Evolutionary conservation across 2,888 invertebrate species (phyloP).

Genomic region (Meloe dianella): DNA sequence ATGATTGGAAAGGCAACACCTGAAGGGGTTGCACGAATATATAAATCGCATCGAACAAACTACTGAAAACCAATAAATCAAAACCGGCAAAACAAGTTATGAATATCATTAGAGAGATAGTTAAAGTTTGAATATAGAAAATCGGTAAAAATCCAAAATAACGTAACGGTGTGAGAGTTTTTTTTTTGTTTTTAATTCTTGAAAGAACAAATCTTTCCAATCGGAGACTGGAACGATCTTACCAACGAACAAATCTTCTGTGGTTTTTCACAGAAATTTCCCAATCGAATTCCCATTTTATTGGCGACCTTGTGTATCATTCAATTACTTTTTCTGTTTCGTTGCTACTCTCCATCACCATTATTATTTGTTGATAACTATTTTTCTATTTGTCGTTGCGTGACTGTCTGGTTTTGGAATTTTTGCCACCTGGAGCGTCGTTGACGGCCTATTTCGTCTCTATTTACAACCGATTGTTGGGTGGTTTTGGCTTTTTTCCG

Average conservation of each 20-base stretch:
- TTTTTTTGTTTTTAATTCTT: neutral
- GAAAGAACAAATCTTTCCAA: neutral
- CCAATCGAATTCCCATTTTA: neutral
- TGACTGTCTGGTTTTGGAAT: conserved; percentile 33
- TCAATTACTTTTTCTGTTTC: neutral
- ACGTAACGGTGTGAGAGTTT: neutral
- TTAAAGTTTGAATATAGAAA: neutral
- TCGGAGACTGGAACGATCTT: no score
- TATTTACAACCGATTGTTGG: conserved; percentile 19
- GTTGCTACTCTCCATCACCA: neutral
- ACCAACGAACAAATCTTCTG: no score
- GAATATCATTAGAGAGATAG: neutral
- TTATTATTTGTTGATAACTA: neutral
- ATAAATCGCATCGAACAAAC: neutral
- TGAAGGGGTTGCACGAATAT: neutral
- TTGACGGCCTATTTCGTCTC: conserved; percentile 45
- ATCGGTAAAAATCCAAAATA: neutral
- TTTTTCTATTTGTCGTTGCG: conserved; percentile 21
- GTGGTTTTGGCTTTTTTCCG: neutral
- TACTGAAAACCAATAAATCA: neutral
- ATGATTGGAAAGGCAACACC: neutral
- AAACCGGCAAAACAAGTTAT: neutral
- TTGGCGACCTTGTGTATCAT: neutral
- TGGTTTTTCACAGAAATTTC: neutral
- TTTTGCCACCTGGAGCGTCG: conserved; percentile 42